Conservation (phyloP, 1,140 invertebrate species). For the Pomacea maculata region DNA sequence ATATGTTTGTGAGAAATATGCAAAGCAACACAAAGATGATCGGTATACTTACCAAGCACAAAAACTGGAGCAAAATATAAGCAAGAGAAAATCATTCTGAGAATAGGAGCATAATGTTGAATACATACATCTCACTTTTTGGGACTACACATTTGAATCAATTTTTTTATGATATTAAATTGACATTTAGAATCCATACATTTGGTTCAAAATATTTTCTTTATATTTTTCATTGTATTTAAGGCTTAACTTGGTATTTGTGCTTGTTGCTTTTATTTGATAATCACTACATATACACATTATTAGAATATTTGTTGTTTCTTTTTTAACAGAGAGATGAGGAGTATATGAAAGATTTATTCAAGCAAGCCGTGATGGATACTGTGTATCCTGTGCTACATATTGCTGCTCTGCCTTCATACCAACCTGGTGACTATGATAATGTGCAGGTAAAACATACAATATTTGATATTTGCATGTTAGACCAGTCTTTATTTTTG, state of each 20-base stretch:
- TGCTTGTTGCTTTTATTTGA: too few relatives aligned
- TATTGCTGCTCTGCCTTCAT: conserved; percentile 34
- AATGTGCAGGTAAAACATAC: conserved; percentile 32
- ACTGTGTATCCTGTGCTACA: conserved; percentile 47
- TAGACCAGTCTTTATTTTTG: neutral
- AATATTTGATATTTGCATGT: neutral
- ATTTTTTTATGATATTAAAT: neutral
- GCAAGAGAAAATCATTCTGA: too few relatives aligned
- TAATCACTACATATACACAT: neutral
- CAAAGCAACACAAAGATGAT: too few relatives aligned
- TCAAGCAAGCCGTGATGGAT: conserved; percentile 47
- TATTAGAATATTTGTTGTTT: neutral
- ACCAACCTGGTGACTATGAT: conserved; percentile 36
- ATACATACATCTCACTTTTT: neutral
- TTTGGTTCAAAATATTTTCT: neutral
- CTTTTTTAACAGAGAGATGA: conserved; percentile 45
- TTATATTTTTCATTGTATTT: neutral
- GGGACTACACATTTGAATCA: neutral
- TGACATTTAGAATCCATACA: neutral
- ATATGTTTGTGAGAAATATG: too few relatives aligned
- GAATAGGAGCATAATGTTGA: too few relatives aligned
- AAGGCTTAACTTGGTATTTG: neutral
- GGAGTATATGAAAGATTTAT: conserved; percentile 51
- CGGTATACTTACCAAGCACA: too few relatives aligned
- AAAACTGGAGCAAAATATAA: too few relatives aligned